phyloP scores from a whole-genome alignment of 2,888 invertebrate species.

The Lypha dubia region DNA sequence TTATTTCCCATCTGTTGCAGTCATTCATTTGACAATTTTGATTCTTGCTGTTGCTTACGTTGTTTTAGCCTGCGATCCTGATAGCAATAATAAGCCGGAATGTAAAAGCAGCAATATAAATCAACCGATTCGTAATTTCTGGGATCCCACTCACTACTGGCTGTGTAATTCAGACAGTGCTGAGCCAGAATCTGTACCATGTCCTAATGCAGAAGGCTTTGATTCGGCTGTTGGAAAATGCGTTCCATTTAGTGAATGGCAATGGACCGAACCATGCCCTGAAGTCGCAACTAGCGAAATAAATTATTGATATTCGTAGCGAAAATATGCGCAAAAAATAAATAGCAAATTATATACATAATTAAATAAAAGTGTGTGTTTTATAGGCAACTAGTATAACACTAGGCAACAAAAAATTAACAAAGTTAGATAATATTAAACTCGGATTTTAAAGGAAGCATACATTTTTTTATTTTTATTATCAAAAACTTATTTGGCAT shows the following conservation, averaged over 20 bases:
- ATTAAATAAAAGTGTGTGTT: not conserved
- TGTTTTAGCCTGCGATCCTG: conserved; percentile 63
- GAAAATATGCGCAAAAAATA: conserved; percentile 22
- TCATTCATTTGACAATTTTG: conserved; percentile 36
- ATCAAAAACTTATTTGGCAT: no score
- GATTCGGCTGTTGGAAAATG: conserved; percentile 36
- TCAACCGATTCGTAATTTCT: conserved; percentile 63
- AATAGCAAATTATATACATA: not conserved
- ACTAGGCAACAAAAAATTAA: no score
- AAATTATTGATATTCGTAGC: not conserved
- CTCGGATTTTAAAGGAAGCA: no score
- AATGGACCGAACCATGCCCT: conserved; percentile 59
- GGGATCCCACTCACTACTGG: conserved; percentile 71
- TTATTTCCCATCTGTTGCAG: not conserved
- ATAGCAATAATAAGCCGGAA: conserved; percentile 59
- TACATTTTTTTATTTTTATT: no score
- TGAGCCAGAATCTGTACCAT: conserved; percentile 43
- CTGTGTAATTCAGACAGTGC: conserved; percentile 37
- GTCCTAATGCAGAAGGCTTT: conserved; percentile 51
- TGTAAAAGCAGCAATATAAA: conserved; percentile 57
- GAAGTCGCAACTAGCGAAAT: not conserved
- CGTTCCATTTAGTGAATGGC: conserved; percentile 55
- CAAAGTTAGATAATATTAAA: no score
- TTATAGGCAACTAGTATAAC: not conserved
- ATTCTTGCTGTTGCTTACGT: conserved; percentile 25